These are phyloP conservation scores for Melozone crissalis DNA, from an alignment of 2,113 vertebrate genomes.

Conservation along the genomic window DNA sequence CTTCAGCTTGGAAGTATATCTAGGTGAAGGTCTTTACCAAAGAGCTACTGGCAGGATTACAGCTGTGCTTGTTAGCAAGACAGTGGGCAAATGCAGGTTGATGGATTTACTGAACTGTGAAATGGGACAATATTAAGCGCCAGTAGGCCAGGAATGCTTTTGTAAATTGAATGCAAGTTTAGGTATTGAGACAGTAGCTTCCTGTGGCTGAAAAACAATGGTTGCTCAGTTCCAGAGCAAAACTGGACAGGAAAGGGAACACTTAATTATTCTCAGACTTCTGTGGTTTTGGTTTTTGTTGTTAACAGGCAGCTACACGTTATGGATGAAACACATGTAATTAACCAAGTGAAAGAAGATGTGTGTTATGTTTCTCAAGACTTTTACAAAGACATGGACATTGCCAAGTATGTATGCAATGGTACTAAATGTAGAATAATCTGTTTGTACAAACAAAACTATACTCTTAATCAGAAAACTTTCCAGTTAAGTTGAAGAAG, in stretches of 20 bases:
- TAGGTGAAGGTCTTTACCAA: neutral
- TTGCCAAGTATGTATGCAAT: conserved; percentile 84
- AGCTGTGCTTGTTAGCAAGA: neutral
- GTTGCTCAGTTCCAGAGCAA: neutral
- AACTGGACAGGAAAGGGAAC: neutral
- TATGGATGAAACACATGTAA: conserved; percentile 98
- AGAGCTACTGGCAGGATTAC: neutral
- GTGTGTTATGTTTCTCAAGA: conserved; percentile 97
- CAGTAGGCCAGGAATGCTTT: neutral
- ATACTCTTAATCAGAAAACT: neutral
- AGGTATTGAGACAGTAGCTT: neutral
- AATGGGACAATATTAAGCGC: neutral
- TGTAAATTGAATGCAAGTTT: neutral
- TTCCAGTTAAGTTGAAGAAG: neutral
- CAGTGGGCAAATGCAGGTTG: neutral
- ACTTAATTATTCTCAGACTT: neutral
- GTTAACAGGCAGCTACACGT: conserved; percentile 90
- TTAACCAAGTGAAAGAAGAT: conserved; percentile 98
- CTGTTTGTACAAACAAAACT: neutral
- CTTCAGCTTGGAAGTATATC: neutral
- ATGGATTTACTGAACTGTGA: neutral
- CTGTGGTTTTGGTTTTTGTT: neutral
- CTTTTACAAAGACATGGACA: conserved; percentile 95
- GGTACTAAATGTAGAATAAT: neutral
- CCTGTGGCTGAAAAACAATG: neutral